Percentiles rank a stretch among this genome's conserved stretches.
Conservation (phyloP, 1,140 invertebrate species). For the Euura lappo region DNA sequence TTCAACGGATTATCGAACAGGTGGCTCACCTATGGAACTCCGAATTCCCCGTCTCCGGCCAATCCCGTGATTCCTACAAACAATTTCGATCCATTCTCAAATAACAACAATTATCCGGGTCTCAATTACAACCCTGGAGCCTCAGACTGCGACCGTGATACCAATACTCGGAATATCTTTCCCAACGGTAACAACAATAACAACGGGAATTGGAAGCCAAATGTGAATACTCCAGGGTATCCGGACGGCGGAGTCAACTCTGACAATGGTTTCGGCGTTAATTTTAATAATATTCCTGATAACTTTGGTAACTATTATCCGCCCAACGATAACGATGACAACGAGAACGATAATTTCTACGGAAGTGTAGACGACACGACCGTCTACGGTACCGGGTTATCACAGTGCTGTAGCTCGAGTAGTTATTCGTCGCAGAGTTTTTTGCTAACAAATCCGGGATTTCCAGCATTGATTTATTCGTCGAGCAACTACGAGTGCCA, state of each 20-base stretch:
- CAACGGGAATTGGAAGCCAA: background rate
- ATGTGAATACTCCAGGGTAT: conserved; percentile 11
- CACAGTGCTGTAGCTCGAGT: conserved; percentile 51
- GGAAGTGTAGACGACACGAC: background rate
- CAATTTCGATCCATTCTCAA: background rate
- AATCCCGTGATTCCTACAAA: background rate
- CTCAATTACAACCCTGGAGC: background rate
- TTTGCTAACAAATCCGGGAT: conserved; percentile 63
- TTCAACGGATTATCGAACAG: background rate
- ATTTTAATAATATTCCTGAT: conserved; percentile 11
- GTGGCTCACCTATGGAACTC: background rate
- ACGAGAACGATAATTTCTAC: background rate
- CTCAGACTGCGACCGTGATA: background rate
- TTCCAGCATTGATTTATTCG: conserved; percentile 47
- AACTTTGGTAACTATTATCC: background rate
- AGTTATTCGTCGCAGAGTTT: conserved; percentile 57
- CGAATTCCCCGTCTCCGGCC: background rate
- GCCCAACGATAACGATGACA: background rate
- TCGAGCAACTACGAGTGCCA: conserved; percentile 47
- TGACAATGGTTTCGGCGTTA: conserved; percentile 13
- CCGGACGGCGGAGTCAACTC: conserved; percentile 5
- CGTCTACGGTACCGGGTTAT: background rate
- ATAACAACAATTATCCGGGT: background rate
- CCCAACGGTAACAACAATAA: conserved; percentile 5
- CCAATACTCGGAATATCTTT: background rate